phyloP scores from a whole-genome alignment of 2,888 invertebrate species.

The Nyleta sp. region DNA sequence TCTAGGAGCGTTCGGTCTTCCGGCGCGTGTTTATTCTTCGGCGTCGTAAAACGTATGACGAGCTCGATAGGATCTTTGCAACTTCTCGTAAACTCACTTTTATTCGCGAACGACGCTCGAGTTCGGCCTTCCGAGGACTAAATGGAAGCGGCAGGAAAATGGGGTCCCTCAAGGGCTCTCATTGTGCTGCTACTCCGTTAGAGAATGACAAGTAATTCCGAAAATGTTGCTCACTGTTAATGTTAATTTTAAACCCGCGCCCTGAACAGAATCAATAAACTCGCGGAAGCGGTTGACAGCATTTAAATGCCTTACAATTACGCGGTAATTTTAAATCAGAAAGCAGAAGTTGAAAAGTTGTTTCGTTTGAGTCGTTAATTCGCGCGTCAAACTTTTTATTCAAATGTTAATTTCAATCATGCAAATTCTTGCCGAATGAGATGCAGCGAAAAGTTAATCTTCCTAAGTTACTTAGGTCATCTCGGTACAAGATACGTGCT shows the following conservation, averaged over 20 bases:
- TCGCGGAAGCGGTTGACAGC: no score
- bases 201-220: background rate
- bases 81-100: conserved; percentile 56
- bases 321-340: no score
- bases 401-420: conserved; percentile 1
- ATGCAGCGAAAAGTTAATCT: conserved; percentile 26
- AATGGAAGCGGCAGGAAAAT: conserved; percentile 31
- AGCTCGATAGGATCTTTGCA: conserved; percentile 47
- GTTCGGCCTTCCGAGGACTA: conserved; percentile 28
- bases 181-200: background rate
- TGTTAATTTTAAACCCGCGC: background rate
- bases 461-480: conserved; percentile 26
- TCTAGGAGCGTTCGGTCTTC: conserved; percentile 42
- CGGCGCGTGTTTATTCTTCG: conserved; percentile 45
- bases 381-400: no score
- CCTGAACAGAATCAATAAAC: no score
- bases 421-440: conserved; percentile 2
- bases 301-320: no score
- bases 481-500: conserved; percentile 17
- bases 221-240: background rate
- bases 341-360: no score
- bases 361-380: no score
- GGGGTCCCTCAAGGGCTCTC: conserved; percentile 16
- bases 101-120: conserved; percentile 37
- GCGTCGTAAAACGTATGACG: conserved; percentile 49